Evolutionary conservation across 2,113 vertebrate species (phyloP).

Genomic region (Rhinoderma darwinii): DNA sequence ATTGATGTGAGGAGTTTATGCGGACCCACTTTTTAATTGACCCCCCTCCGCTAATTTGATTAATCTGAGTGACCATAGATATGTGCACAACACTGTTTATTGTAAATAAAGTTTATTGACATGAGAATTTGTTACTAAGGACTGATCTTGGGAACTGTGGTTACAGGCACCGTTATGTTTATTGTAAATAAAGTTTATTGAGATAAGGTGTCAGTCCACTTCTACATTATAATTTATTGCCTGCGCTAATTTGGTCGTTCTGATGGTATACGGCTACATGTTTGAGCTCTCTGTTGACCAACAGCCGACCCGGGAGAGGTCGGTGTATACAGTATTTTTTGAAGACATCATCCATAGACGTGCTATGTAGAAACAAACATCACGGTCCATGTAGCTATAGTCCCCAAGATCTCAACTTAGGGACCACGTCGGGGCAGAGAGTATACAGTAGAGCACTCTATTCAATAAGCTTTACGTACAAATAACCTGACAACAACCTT

Average conservation of each 20-base stretch:
- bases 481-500: neutral
- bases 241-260: neutral
- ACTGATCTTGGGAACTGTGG: too few relatives aligned
- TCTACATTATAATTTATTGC: too few relatives aligned
- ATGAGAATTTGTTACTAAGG: neutral
- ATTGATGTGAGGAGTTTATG: neutral
- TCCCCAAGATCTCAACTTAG: neutral
- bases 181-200: neutral
- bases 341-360: neutral
- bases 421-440: neutral
- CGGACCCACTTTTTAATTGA: too few relatives aligned
- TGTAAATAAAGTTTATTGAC: neutral
- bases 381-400: neutral
- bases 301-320: too few relatives aligned
- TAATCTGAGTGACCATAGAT: neutral
- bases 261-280: neutral
- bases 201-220: neutral
- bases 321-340: neutral
- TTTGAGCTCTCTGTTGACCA: neutral
- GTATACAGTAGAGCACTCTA: too few relatives aligned
- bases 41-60: too few relatives aligned
- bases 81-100: neutral
- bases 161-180: too few relatives aligned
- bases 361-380: neutral
- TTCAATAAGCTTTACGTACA: neutral